phyloP scores from a whole-genome alignment of 2,888 invertebrate genomes.

The Pachymerium ferrugineum region DNA sequence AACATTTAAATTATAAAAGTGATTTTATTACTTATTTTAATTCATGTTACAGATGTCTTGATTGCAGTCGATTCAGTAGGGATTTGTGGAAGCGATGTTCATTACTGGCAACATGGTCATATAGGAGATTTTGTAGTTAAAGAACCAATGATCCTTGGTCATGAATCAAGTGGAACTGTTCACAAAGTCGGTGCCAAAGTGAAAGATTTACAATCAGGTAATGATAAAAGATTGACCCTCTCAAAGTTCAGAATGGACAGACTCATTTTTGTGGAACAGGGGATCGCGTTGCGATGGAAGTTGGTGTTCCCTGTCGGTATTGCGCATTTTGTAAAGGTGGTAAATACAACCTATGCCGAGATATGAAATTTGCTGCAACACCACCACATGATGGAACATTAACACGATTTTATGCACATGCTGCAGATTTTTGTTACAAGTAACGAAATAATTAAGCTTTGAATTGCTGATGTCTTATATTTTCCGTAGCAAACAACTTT shows the following conservation, averaged over 20 bases:
- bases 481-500: too few relatives aligned
- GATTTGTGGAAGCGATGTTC: conserved; percentile 93
- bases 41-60: conserved; percentile 64
- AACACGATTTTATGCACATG: conserved; percentile 77
- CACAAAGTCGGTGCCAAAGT: conserved; percentile 61
- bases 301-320: conserved; percentile 78
- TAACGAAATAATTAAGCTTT: conserved; percentile 40
- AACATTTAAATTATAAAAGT: not conserved
- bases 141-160: conserved; percentile 90
- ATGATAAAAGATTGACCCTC: too few relatives aligned
- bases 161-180: conserved; percentile 66
- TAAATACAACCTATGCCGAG: conserved; percentile 81
- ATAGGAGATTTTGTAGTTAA: conserved; percentile 82
- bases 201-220: conserved; percentile 54
- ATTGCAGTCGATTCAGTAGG: conserved; percentile 85
- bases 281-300: conserved; percentile 91
- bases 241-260: not conserved
- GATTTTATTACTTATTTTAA: conserved; percentile 37
- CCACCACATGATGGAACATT: conserved; percentile 89
- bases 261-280: conserved; percentile 52
- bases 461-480: too few relatives aligned
- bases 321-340: conserved; percentile 84
- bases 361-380: conserved; percentile 88
- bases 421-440: conserved; percentile 57
- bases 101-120: conserved; percentile 75